Percentiles rank a stretch among this genome's conserved stretches.
phyloP scores from a whole-genome alignment of 2,113 vertebrate species.

The Bubo blakistoni region DNA sequence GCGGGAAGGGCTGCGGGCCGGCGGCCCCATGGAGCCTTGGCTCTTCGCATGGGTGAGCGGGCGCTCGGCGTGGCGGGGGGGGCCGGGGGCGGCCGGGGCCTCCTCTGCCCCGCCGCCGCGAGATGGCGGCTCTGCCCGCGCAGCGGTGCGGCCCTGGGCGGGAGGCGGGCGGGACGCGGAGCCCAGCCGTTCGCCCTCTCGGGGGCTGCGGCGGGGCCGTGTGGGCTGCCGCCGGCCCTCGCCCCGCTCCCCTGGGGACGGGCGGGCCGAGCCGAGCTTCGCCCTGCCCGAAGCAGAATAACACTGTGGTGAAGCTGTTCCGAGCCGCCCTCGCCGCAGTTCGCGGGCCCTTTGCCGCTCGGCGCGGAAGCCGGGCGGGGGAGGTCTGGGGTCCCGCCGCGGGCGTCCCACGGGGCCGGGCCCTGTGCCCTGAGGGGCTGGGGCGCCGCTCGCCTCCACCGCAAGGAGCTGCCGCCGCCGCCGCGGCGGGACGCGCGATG shows the following conservation, averaged over 20 bases:
- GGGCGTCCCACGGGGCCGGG: neutral
- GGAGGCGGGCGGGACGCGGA: neutral
- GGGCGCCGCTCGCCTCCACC: no score
- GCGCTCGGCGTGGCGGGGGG: neutral
- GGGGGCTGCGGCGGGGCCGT: neutral
- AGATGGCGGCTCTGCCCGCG: neutral
- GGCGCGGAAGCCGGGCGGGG: neutral
- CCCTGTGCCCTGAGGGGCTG: neutral
- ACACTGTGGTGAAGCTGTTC: neutral
- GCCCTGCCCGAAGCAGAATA: no score
- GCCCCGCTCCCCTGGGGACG: neutral
- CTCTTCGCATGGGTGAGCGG: slow-evolving; percentile 8
- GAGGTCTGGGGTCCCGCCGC: neutral
- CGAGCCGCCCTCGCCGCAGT: no score
- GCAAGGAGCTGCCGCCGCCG: no score
- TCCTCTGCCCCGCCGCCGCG: neutral
- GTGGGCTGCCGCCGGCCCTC: neutral
- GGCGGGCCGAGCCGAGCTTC: neutral
- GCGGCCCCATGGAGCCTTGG: neutral
- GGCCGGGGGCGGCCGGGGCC: no score
- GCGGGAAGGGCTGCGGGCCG: neutral
- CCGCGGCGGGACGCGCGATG: no score
- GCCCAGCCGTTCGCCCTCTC: neutral
- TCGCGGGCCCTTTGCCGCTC: no score
- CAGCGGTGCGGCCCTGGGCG: neutral